Conservation (phyloP, 53 echinoderm and acorn worm species). For the Actinopyga echinites region DNA sequence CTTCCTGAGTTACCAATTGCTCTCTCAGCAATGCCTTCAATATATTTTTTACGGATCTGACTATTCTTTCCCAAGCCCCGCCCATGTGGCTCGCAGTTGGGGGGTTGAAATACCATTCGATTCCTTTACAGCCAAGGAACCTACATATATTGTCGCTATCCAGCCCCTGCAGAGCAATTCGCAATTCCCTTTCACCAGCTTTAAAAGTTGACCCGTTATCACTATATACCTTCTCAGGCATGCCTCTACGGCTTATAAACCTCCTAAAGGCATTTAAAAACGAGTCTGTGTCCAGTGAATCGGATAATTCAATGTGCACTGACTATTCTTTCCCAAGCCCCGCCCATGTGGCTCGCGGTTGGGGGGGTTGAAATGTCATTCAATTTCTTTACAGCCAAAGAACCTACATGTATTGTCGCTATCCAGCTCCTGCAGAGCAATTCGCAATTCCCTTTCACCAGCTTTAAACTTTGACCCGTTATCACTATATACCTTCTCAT, state of each 20-base stretch:
- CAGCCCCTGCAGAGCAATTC: not conserved
- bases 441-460: constrained; percentile 45
- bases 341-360: too few species aligned
- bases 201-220: constrained; percentile 55
- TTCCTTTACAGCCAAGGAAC: constrained; percentile 6
- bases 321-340: too few species aligned
- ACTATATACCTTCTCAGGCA: constrained; percentile 42
- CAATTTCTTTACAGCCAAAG: not conserved
- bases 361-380: constrained; percentile 53
- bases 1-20: constrained; percentile 49
- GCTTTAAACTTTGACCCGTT: constrained; percentile 55
- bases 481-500: constrained; percentile 33
- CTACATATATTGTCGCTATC: constrained; percentile 6
- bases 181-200: constrained; percentile 45
- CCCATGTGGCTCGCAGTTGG: constrained; percentile 46
- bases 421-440: not conserved
- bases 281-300: too few species aligned
- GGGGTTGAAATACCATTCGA: constrained; percentile 49
- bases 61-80: too few species aligned
- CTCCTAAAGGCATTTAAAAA: constrained; percentile 45
- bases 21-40: constrained; percentile 40
- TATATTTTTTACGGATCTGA: constrained; percentile 29
- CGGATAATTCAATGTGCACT: constrained; percentile 40
- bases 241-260: constrained; percentile 36
- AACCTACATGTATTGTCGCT: not conserved